Conservation (phyloP, 2,113 vertebrate genomes). For the Hemibagrus wyckioides region DNA sequence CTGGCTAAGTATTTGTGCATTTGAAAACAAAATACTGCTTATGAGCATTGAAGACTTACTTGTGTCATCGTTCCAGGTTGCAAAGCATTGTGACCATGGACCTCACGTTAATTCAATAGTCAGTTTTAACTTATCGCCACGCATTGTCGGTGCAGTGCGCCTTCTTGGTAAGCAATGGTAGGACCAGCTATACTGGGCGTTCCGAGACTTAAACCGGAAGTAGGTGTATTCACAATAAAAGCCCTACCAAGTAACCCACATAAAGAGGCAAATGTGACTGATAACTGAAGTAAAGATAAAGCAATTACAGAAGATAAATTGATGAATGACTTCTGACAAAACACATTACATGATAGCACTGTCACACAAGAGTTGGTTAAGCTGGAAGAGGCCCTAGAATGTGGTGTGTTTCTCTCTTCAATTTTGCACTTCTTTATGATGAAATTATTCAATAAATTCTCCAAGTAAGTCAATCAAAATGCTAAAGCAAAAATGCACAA, state of each 20-base stretch:
- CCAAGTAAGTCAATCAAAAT: no score
- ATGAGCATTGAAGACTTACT: not conserved
- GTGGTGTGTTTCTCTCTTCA: not conserved
- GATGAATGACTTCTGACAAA: not conserved
- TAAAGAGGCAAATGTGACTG: not conserved
- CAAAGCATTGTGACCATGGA: not conserved
- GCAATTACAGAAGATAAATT: not conserved
- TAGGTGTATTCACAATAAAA: conserved; percentile 36
- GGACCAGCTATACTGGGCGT: conserved; percentile 3
- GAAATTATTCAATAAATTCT: no score
- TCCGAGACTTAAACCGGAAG: not conserved
- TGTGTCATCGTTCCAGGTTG: not conserved
- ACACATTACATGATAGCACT: not conserved
- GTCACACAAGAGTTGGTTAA: not conserved
- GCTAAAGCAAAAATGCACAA: no score
- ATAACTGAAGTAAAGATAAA: not conserved
- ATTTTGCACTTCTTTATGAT: no score
- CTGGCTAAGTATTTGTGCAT: not conserved
- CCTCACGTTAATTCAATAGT: not conserved
- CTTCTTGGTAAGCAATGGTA: not conserved
- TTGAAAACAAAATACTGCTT: not conserved
- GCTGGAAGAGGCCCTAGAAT: no score
- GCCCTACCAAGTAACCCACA: not conserved
- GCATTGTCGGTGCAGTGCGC: conserved; percentile 3
- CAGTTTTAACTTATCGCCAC: not conserved